Evolutionary conservation across 2,888 invertebrate genomes (phyloP).

Genomic region (Cantharis flavilabris): DNA sequence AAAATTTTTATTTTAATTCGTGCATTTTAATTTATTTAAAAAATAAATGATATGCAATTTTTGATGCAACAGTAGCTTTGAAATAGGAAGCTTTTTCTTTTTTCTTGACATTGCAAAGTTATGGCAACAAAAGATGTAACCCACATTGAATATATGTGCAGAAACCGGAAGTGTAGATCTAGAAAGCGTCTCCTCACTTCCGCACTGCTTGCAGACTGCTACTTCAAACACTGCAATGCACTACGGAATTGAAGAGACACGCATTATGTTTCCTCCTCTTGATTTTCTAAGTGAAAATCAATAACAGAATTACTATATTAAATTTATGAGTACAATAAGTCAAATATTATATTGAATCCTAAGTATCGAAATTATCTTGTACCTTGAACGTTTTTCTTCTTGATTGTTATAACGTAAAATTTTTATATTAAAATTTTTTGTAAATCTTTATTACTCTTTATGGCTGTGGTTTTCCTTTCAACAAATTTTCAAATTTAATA

Average conservation of each 20-base stretch:
- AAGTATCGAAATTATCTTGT: neutral
- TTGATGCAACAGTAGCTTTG: neutral
- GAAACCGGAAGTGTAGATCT: slow-evolving; percentile 32
- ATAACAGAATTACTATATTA: neutral
- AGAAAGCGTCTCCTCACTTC: slow-evolving; percentile 71
- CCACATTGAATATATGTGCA: slow-evolving; percentile 9
- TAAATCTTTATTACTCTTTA: neutral
- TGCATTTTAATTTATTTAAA: neutral
- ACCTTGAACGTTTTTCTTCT: neutral
- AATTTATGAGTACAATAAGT: neutral
- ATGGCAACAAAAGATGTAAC: neutral
- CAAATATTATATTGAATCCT: neutral
- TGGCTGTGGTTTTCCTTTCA: neutral
- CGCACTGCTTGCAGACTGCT: slow-evolving; percentile 91
- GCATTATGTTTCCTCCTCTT: slow-evolving; percentile 52
- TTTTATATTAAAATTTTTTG: neutral
- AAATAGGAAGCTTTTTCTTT: neutral
- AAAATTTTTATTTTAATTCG: too few species aligned
- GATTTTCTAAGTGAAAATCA: neutral
- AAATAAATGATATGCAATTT: neutral
- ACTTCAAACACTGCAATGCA: slow-evolving; percentile 88
- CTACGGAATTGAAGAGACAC: slow-evolving; percentile 91
- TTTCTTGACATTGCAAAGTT: neutral
- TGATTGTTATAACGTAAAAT: neutral
- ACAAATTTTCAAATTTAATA: neutral